Evolutionary conservation across 2,113 vertebrate genomes (phyloP), one percentile per base, ranked within the genome.

Genomic region (Eubucco bourcierii): DNA sequence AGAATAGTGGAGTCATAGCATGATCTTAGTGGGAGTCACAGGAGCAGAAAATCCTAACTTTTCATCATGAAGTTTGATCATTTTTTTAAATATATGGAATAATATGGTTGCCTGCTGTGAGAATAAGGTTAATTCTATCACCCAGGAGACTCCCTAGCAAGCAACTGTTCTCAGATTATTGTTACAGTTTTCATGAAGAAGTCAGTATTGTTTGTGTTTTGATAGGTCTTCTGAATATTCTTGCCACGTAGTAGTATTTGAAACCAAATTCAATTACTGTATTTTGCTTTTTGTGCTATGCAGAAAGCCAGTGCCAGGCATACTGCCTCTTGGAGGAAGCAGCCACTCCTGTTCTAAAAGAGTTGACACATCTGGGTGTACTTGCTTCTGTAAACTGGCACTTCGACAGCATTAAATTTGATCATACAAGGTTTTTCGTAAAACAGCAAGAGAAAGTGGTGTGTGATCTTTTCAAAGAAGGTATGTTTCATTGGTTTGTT

Each of bases 401-500:
- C 20, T 98, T 98, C 96, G 90, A 90, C 67, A 95, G 87, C 7
- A 31, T 98, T 87, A 84, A 91, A 90, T 98, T 98, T 93, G 98
- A 98, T 76, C 92, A 97, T 28, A 97, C 98, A 87, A 97, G 97
- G 27, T 98, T 98, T 94, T 97, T 98, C 85, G 96, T 98, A 90
- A 98, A 98, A 56, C 97, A 98, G 74, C 97, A 98, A 95, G 97
- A 98, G 84, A 98, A 98, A 96, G 34, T 95, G 61, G 59, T 98
- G 80, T 96, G 80, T 27, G 96, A 98, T 94, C 18, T 4, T 75
- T 67, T 97, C 87, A 90, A 96, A 82, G 92, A 97, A 97, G 97
- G 97, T 98, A 93, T 14, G 80, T 67, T 2, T 9, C 4, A 7
- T 6, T 31, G 2, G 46, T 53, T 84, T 53, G 18, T n/a, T 79